These are phyloP conservation scores for Acridotheres tristis DNA, from an alignment of 2,797 vertebrate genomes.

Conservation along the genomic window DNA sequence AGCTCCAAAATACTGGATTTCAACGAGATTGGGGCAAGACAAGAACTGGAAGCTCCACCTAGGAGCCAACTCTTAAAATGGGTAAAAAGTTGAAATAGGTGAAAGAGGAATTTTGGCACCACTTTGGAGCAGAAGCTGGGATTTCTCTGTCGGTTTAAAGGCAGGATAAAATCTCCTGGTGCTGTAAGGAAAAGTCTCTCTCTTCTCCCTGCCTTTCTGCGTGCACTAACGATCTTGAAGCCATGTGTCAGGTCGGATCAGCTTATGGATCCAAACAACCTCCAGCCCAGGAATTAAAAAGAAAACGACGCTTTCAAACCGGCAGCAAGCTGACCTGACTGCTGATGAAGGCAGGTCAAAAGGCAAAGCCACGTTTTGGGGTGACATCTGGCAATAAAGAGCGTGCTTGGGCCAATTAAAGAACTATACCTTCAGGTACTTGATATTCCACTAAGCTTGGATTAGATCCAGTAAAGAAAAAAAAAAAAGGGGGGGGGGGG, in stretches of 20 bases:
- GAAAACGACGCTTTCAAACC: background rate
- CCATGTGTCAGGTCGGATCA: slow-evolving; percentile 4
- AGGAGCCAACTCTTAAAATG: background rate
- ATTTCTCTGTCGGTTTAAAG: rapidly evolving
- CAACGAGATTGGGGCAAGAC: rapidly evolving
- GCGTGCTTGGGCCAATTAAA: background rate
- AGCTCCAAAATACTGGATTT: background rate
- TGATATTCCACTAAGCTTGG: background rate
- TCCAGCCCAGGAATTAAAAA: background rate
- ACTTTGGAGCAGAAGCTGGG: rapidly evolving
- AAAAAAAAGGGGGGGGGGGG: too few relatives aligned
- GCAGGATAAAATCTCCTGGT: background rate
- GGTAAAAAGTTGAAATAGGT: background rate
- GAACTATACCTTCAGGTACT: background rate
- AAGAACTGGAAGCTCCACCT: background rate
- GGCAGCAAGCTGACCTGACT: background rate
- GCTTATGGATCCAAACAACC: background rate
- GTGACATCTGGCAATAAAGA: background rate
- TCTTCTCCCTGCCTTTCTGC: background rate
- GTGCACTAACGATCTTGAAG: background rate
- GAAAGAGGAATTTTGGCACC: background rate
- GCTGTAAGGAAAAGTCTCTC: background rate
- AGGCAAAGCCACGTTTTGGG: background rate
- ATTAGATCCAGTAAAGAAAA: background rate
- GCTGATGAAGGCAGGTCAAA: slow-evolving; percentile 1